Percentiles rank a stretch among this genome's conserved stretches.
Conservation (phyloP, 2,797 vertebrate genomes). For the Enteromius unitaeniatus region DNA sequence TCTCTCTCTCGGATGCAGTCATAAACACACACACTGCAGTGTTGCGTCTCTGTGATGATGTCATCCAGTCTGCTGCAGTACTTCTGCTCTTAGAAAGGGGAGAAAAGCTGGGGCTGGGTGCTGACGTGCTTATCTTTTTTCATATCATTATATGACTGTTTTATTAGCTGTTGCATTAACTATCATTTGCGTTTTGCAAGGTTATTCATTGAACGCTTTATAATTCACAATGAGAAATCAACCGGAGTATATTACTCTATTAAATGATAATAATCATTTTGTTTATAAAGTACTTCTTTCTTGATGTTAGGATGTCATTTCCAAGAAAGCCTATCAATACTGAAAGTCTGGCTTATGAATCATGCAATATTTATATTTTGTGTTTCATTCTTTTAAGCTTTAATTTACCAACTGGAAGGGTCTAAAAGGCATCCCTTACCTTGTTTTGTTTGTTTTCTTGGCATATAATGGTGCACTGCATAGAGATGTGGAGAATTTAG, state of each 20-base stretch:
- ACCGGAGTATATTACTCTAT: neutral
- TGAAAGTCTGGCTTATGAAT: neutral
- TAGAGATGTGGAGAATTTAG: neutral
- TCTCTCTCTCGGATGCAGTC: conserved; percentile 13
- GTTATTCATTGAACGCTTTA: neutral
- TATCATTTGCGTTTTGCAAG: neutral
- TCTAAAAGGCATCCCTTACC: neutral
- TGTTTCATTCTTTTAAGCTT: conserved; percentile 13
- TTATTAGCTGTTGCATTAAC: neutral
- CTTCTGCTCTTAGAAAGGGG: conserved; percentile 61
- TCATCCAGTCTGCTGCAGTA: conserved; percentile 80
- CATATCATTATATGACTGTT: neutral
- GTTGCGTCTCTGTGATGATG: conserved; percentile 70
- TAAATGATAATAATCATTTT: neutral
- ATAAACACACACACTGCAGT: conserved; percentile 69
- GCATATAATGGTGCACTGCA: too few species aligned
- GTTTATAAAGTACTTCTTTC: neutral
- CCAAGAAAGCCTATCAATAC: neutral
- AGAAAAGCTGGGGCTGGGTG: conserved; percentile 22
- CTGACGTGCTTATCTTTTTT: neutral
- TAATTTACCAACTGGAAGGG: neutral
- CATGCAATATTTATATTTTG: neutral
- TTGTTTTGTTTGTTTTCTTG: neutral
- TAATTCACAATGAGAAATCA: neutral
- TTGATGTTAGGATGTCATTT: neutral